Percentiles rank a stretch among this genome's conserved stretches.
Conservation (phyloP, 2,797 vertebrate genomes). For the Carapus acus region DNA sequence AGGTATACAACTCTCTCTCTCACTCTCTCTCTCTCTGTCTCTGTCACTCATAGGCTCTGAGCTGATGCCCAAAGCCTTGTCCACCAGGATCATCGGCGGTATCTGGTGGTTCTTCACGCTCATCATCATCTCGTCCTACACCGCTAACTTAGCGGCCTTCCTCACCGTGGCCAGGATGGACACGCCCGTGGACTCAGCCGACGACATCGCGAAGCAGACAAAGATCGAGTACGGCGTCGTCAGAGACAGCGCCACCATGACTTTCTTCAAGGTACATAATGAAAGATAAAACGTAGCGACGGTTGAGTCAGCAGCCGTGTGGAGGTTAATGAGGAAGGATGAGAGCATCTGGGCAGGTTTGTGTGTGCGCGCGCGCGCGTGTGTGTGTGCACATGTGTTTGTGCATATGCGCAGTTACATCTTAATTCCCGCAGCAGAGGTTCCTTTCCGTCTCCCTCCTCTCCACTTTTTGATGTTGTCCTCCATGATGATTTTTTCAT, state of each 20-base stretch:
- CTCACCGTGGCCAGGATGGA: slow-evolving; percentile 98
- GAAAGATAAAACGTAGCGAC: neutral
- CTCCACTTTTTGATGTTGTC: slow-evolving; percentile 61
- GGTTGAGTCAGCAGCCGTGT: neutral
- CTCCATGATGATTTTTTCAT: slow-evolving; percentile 65
- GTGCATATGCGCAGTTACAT: slow-evolving; percentile 38
- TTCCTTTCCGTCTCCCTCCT: slow-evolving; percentile 54
- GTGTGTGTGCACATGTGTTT: too few species aligned
- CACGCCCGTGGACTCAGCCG: slow-evolving; percentile 91
- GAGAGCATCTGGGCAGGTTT: too few species aligned
- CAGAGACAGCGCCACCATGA: slow-evolving; percentile 95
- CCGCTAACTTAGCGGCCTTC: slow-evolving; percentile 94
- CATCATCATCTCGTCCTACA: slow-evolving; percentile 98
- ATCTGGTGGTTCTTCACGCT: slow-evolving; percentile 99
- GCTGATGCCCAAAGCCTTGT: slow-evolving; percentile 98
- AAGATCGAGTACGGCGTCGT: slow-evolving; percentile 97
- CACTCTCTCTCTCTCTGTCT: slow-evolving; percentile 20
- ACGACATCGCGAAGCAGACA: slow-evolving; percentile 97
- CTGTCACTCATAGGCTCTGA: slow-evolving; percentile 81
- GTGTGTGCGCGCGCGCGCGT: too few species aligned
- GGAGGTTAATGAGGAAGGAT: too few species aligned
- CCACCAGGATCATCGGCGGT: slow-evolving; percentile 96
- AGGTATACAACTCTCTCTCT: too few species aligned
- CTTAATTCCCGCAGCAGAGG: slow-evolving; percentile 65
- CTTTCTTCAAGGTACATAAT: slow-evolving; percentile 90